Evolutionary conservation across 1,140 invertebrate species (phyloP), one percentile per base, ranked within the genome.

Genomic region (Hyles euphorbiae): DNA sequence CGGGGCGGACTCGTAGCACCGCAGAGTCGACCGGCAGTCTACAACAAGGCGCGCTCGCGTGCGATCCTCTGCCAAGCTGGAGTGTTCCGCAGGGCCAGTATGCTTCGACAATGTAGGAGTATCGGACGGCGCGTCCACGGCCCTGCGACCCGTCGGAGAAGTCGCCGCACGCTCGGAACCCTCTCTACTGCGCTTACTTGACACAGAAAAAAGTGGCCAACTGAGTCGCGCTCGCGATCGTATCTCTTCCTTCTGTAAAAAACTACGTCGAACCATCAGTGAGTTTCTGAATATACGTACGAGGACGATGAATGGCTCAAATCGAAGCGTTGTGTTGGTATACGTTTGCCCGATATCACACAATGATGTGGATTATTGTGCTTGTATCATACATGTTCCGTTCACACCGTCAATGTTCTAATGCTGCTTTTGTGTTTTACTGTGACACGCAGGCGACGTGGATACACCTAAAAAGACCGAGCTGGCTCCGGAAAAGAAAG

Each of bases 391-490:
- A n/a, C 34, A 45, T 60, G 10, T 52, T 59, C 52, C 34, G 56
- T 60, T 78, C 68, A 70, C 58, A 64, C 74, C 63, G 72, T 80
- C 65, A 78, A 81, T 87, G 81, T 87, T 83, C 78, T 88, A 86
- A 88, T 88, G 72, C 72, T 83, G 83, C 81, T 88, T 86, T 88
- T 86, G 83, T 88, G 79, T 86, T 83, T 86, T 83, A 70, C 73
- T 70, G 76, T 71, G 74, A 71, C 70, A 59, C 60, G 58, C 85
- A 88, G 85, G 85, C 79, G 85, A 88, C 76, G 81, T 85, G 82
- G 85, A 88, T 67, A 81, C 81, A 62, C 81, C 81, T 83, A 88
- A 84, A 85, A 88, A 88, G 79, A 68, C 60, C 76, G 85, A 86
- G 76, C 80, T 83, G 82, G 74, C 79, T 77, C 72, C 83, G 74